Evolutionary conservation across 2,797 vertebrate genomes (phyloP).

Genomic region (Poecile montanus): DNA sequence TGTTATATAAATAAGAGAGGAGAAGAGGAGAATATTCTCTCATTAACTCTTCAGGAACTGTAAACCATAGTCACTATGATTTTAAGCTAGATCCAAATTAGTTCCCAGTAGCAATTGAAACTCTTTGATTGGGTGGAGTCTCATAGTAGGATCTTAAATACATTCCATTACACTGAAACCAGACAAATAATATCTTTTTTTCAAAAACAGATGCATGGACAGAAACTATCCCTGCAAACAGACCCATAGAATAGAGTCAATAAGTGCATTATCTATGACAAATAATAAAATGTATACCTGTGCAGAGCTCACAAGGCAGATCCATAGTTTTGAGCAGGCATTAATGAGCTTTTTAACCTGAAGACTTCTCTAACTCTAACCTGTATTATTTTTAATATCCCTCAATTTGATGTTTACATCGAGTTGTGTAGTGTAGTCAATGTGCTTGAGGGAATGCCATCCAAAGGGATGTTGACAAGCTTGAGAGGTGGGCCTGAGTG

Average conservation of each 20-base stretch:
- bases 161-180: background rate
- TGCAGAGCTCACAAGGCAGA: background rate
- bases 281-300: background rate
- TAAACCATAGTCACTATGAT: background rate
- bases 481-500: background rate
- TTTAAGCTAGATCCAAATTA: background rate
- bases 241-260: background rate
- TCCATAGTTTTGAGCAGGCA: background rate
- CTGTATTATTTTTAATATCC: background rate
- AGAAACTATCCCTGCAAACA: background rate
- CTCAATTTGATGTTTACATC: background rate
- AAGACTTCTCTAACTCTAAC: background rate
- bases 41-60: background rate
- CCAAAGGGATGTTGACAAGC: background rate
- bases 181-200: background rate
- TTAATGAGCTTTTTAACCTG: background rate
- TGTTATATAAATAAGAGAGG: constrained; percentile 34
- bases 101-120: background rate
- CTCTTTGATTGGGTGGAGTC: background rate
- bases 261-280: background rate
- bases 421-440: background rate
- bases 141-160: background rate
- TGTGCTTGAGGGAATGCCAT: background rate
- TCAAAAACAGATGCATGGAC: background rate
- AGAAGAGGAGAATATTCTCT: background rate